Conservation (phyloP, 2,888 invertebrate genomes). For the Parnassius smintheus region DNA sequence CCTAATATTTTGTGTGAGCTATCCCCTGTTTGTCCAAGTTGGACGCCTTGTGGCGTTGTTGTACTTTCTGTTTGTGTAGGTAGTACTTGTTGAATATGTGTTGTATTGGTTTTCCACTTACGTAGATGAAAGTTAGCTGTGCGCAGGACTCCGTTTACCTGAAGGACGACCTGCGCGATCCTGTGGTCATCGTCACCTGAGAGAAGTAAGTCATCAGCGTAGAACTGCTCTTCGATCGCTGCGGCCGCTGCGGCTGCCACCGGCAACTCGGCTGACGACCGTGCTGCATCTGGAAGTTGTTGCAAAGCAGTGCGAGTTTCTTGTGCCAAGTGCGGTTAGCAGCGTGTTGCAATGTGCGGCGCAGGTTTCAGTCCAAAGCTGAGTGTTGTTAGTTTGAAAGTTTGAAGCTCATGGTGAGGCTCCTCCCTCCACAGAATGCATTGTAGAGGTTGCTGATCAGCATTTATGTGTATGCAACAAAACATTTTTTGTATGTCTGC, state of each 20-base stretch:
- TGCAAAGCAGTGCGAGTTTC: not conserved
- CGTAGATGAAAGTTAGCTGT: not conserved
- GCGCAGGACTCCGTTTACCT: not conserved
- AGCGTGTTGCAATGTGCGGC: slow-evolving; percentile 27
- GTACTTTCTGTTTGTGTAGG: no score
- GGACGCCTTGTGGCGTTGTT: no score
- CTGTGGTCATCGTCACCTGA: not conserved
- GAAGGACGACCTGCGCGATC: not conserved
- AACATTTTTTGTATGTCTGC: not conserved
- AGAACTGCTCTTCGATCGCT: not conserved
- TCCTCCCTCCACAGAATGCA: slow-evolving; percentile 26
- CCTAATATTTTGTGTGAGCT: no score
- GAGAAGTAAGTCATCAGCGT: not conserved
- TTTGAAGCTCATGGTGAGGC: slow-evolving; percentile 13
- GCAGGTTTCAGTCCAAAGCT: slow-evolving; percentile 28
- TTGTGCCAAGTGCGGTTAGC: no score
- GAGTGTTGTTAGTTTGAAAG: slow-evolving; percentile 26
- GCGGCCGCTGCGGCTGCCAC: not conserved
- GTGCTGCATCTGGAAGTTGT: no score
- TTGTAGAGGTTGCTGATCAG: not conserved
- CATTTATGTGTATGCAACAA: not conserved
- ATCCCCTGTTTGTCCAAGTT: no score
- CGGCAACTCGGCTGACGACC: no score
- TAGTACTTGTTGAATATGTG: not conserved
- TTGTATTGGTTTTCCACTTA: not conserved